phyloP scores from a whole-genome alignment of 2,113 vertebrate species.

The Alligator mississippiensis region DNA sequence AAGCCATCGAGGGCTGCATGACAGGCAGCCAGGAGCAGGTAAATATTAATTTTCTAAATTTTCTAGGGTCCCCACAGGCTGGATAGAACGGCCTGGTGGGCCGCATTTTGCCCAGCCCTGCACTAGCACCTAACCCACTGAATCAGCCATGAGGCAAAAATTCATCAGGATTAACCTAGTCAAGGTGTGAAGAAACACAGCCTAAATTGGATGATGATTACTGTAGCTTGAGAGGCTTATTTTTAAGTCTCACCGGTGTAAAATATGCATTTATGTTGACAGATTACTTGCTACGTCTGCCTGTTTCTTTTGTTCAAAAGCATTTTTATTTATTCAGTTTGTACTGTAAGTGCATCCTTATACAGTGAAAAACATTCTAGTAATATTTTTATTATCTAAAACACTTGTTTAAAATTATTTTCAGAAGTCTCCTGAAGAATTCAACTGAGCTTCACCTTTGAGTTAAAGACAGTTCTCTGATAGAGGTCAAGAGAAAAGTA shows the following conservation, averaged over 20 bases:
- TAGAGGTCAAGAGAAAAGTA: neutral
- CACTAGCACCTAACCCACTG: neutral
- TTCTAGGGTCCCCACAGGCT: no score
- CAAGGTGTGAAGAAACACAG: fast-evolving
- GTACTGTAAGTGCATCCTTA: neutral
- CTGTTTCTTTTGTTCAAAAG: neutral
- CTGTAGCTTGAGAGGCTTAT: neutral
- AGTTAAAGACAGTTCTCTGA: neutral
- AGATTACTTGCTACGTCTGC: neutral
- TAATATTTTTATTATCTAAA: neutral
- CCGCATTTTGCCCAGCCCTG: neutral
- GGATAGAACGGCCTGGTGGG: no score
- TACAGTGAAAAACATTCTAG: neutral
- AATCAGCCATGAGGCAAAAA: fast-evolving
- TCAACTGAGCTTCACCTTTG: neutral
- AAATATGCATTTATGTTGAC: neutral
- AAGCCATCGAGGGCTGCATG: no score
- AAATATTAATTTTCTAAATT: no score
- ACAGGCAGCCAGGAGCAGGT: no score
- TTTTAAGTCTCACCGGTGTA: neutral
- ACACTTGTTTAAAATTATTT: neutral
- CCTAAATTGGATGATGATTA: neutral
- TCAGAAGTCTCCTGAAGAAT: neutral
- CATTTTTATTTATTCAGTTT: neutral
- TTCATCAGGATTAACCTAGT: fast-evolving